Evolutionary conservation across 2,113 vertebrate genomes (phyloP), one percentile per base, ranked within the genome.

Genomic region (Onychostruthus taczanowskii): DNA sequence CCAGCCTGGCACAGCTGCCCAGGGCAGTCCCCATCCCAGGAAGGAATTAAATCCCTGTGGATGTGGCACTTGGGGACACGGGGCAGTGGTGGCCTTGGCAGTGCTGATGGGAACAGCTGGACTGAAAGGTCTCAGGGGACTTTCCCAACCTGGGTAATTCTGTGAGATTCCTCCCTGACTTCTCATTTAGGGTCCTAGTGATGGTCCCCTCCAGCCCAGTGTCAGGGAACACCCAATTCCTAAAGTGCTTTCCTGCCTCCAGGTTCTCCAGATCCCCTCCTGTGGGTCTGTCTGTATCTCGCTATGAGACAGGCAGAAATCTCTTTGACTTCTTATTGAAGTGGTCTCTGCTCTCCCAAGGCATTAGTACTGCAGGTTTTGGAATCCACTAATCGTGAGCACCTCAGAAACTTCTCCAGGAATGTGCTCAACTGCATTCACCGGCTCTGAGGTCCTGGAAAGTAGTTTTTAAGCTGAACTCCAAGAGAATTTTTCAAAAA

Each of bases 311-410:
- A 91, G 63, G 94, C 62, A 87, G 89, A 37, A 33, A 22, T 26
- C 87, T 73, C 95, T 97, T 87, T 96, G 94, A 96, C 97, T 96
- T 92, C 96, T 95, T 96, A 95, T 84, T 96, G 44, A 93, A 96
- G 95, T 62, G 59, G 89, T 88, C 94, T 95, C 94, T 95, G 90
- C 88, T 91, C 69, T 97, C 96, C 95, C 89, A 81, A 44, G 13
- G 76, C 84, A 76, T 93, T 52, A 44, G 89, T 47, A 69, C 84
- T 87, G 90, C 94, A 89, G 69, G 59, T 78, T 95, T 96, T 87
- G 81, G 95, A 95, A 96, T 74, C 79, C 91, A 70, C 53, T 88
- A 68, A 94, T 89, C 59, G 49, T 1, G 37, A 86, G 52, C 61
- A 59, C 58, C 87, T 87, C 79, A 94, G 93, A 96, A 96, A 94